Conservation (phyloP, 1,140 invertebrate species). For the Rhizoglyphus robini region DNA sequence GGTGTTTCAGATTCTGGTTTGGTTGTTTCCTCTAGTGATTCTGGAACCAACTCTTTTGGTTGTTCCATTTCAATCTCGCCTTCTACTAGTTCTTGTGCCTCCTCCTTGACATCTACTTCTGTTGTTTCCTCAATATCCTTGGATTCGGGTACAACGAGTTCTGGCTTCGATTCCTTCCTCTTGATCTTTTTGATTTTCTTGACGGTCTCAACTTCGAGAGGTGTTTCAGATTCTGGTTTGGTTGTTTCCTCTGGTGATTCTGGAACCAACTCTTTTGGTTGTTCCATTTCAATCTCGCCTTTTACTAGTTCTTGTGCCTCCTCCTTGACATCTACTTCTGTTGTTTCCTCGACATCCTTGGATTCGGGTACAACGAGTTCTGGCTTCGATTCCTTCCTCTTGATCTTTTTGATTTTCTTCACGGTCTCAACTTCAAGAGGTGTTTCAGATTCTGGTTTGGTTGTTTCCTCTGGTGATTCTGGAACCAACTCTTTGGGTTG, state of each 20-base stretch:
- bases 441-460: neutral
- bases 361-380: constrained; percentile 10
- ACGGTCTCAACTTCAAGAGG: neutral
- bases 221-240: constrained; percentile 17
- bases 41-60: constrained; percentile 2
- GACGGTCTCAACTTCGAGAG: constrained; percentile 17
- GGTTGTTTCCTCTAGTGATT: constrained; percentile 31
- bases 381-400: neutral
- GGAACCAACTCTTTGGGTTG: neutral
- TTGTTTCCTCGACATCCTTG: constrained; percentile 2
- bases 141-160: constrained; percentile 8
- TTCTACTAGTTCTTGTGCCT: constrained; percentile 12
- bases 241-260: neutral
- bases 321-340: neutral
- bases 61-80: neutral
- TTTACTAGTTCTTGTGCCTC: neutral
- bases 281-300: neutral
- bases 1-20: constrained; percentile 8
- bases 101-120: constrained; percentile 8
- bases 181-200: constrained; percentile 23
- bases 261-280: constrained; percentile 3
- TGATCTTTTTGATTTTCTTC: constrained; percentile 11
- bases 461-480: neutral
- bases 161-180: constrained; percentile 18
- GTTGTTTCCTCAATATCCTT: neutral